Conservation (phyloP, 1,140 invertebrate genomes). For the Bombus pascuorum region DNA sequence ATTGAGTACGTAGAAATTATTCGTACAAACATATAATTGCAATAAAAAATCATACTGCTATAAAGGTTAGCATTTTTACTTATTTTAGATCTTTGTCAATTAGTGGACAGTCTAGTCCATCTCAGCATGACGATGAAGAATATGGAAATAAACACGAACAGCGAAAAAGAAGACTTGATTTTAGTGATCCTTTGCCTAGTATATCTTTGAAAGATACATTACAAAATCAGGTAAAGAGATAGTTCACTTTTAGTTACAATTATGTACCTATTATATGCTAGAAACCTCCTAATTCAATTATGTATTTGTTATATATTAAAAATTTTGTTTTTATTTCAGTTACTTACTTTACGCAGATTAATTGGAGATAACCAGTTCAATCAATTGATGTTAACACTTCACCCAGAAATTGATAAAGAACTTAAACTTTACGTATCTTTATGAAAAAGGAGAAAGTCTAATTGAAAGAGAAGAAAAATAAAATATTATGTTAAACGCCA, state of each 20-base stretch:
- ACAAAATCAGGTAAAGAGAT: slow-evolving; percentile 84
- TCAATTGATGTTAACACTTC: slow-evolving; percentile 87
- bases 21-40: not conserved
- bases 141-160: slow-evolving; percentile 84
- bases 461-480: slow-evolving; percentile 35
- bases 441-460: slow-evolving; percentile 70
- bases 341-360: slow-evolving; percentile 85
- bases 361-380: slow-evolving; percentile 87
- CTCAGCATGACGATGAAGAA: slow-evolving; percentile 78
- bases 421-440: slow-evolving; percentile 85
- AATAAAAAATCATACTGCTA: not conserved
- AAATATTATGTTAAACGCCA: slow-evolving; percentile 58
- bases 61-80: slow-evolving; percentile 22
- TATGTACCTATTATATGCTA: slow-evolving; percentile 10
- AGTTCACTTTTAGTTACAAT: slow-evolving; percentile 9
- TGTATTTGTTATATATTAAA: not conserved
- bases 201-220: slow-evolving; percentile 87
- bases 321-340: slow-evolving; percentile 80
- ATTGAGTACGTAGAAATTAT: slow-evolving; percentile 85
- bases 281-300: not conserved
- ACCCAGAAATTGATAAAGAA: slow-evolving; percentile 86
- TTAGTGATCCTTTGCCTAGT: slow-evolving; percentile 88
- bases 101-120: slow-evolving; percentile 76
- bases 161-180: slow-evolving; percentile 84
- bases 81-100: slow-evolving; percentile 81